A percentile compares a stretch with the other conserved stretches of the same genome.
Conservation (phyloP, 2,113 vertebrate species). For the Illadopsis cleaveri region DNA sequence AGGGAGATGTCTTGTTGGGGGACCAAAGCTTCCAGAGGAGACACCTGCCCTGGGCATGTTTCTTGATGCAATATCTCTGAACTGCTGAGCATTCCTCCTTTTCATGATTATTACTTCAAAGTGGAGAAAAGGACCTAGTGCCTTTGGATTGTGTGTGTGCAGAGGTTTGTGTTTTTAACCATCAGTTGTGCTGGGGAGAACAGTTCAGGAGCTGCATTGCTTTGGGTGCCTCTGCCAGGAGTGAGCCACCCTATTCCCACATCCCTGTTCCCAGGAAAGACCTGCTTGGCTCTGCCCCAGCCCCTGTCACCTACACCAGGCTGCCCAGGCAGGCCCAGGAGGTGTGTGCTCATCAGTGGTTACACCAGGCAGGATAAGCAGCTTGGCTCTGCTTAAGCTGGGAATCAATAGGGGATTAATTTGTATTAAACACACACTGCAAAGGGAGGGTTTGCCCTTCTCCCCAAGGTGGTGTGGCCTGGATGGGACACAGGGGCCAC, state of each 20-base stretch:
- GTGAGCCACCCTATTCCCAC: rapidly evolving
- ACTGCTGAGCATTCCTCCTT: neutral
- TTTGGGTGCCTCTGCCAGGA: neutral
- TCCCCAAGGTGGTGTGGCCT: neutral
- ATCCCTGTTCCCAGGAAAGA: neutral
- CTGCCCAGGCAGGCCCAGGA: neutral
- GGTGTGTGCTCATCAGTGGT: neutral
- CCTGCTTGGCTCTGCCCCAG: neutral
- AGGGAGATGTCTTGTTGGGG: neutral
- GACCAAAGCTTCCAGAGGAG: neutral
- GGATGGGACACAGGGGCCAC: rapidly evolving
- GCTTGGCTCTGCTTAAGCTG: conserved; percentile 13
- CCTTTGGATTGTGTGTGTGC: neutral
- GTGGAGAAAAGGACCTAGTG: neutral
- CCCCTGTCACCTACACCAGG: rapidly evolving
- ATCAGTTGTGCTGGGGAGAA: neutral
- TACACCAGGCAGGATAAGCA: neutral
- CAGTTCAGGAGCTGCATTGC: neutral
- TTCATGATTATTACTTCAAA: neutral
- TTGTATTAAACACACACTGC: neutral
- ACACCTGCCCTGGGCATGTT: rapidly evolving
- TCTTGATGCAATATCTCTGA: neutral
- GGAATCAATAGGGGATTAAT: conserved; percentile 20
- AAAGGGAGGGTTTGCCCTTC: neutral
- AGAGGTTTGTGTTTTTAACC: neutral